Percentiles rank a stretch among this genome's conserved stretches.
phyloP scores from a whole-genome alignment of 2,113 vertebrate species.

The Oryzias celebensis region DNA sequence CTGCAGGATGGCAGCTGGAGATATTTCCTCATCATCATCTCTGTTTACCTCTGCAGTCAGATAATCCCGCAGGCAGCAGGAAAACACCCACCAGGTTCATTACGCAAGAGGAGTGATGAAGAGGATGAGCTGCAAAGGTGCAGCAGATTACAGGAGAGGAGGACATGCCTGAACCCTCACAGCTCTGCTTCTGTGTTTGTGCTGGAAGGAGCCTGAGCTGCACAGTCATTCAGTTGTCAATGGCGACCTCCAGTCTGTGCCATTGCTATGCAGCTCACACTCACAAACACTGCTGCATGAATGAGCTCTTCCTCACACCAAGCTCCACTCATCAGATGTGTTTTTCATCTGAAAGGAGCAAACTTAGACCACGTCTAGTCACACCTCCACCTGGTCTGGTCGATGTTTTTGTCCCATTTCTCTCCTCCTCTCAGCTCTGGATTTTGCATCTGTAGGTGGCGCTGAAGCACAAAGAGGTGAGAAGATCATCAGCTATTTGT shows the following conservation, averaged over 20 bases:
- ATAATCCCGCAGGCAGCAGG: constrained; percentile 46
- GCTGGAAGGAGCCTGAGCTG: neutral
- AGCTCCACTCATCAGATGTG: neutral
- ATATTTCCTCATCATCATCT: constrained; percentile 7
- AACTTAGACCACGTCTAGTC: no score
- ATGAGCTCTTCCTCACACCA: neutral
- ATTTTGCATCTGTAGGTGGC: neutral
- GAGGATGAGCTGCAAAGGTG: constrained; percentile 48
- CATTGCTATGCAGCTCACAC: constrained; percentile 65
- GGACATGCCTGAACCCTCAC: constrained; percentile 31
- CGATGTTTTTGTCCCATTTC: no score
- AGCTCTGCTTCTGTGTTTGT: neutral
- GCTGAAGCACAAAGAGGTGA: constrained; percentile 14
- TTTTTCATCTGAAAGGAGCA: neutral
- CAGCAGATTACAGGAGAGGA: constrained; percentile 59
- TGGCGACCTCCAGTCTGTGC: constrained; percentile 31
- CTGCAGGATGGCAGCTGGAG: neutral
- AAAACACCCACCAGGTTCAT: constrained; percentile 65
- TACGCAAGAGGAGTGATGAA: constrained; percentile 61
- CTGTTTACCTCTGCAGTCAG: constrained; percentile 16
- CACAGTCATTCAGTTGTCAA: constrained; percentile 37
- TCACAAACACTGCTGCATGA: constrained; percentile 36
- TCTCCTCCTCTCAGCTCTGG: no score
- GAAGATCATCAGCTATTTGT: constrained; percentile 41
- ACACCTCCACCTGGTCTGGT: no score